A percentile compares a stretch with the other conserved stretches of the same genome.
phyloP scores from a whole-genome alignment of 2,113 vertebrate species.

The Struthidea cinerea region DNA sequence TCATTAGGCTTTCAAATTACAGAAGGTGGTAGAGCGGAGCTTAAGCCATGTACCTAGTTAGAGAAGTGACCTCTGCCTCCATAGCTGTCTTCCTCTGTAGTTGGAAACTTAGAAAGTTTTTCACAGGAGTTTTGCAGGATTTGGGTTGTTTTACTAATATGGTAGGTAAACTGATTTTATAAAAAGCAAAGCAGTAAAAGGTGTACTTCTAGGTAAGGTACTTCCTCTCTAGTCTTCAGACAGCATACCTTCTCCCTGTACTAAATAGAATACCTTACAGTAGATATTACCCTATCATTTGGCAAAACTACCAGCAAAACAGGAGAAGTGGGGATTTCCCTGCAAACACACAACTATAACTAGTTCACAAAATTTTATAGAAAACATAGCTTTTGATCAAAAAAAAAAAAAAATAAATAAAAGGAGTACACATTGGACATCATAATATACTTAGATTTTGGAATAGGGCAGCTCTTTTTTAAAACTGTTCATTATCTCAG shows the following conservation, averaged over 20 bases:
- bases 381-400: fast-evolving
- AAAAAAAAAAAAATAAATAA: not conserved
- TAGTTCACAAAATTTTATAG: not conserved
- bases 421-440: not conserved
- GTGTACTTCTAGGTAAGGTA: not conserved
- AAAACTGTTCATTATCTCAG: not conserved
- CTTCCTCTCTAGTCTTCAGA: not conserved
- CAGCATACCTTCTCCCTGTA: not conserved
- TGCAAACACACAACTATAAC: not conserved
- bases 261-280: not conserved
- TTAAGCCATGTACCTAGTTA: not conserved
- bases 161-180: not conserved
- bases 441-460: not conserved
- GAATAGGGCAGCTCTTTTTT: not conserved
- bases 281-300: not conserved
- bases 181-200: not conserved
- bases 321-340: not conserved
- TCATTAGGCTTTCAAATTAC: not conserved
- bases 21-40: not conserved
- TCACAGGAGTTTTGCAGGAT: not conserved
- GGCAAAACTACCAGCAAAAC: not conserved
- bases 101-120: not conserved
- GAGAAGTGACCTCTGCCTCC: not conserved
- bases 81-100: not conserved
- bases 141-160: not conserved